These are phyloP conservation scores for Rhagium mordax DNA, from an alignment of 2,888 invertebrate genomes.

Conservation along the genomic window DNA sequence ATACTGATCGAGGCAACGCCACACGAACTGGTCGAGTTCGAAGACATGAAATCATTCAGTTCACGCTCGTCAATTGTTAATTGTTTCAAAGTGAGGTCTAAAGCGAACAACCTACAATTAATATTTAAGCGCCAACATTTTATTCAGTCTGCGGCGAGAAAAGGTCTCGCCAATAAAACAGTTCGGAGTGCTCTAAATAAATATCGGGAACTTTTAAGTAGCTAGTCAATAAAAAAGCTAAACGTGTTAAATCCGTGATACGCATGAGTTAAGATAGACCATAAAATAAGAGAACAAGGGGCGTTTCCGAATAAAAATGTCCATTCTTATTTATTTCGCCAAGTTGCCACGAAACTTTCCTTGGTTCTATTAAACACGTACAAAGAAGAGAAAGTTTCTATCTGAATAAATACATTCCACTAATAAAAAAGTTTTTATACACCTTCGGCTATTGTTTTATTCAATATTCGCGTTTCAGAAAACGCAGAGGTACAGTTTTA, in stretches of 20 bases:
- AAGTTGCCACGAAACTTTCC: slow-evolving; percentile 39
- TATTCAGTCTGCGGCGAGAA: not conserved
- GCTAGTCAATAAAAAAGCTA: slow-evolving; percentile 24
- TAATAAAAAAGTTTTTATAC: slow-evolving; percentile 42
- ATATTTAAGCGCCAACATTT: not conserved
- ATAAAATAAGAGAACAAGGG: slow-evolving; percentile 45
- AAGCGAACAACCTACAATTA: too few species aligned
- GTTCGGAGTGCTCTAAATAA: not conserved
- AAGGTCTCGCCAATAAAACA: not conserved
- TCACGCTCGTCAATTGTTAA: too few species aligned
- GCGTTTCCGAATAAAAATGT: slow-evolving; percentile 45
- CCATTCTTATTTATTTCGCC: slow-evolving; percentile 49
- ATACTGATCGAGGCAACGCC: too few species aligned
- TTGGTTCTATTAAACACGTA: slow-evolving; percentile 50
- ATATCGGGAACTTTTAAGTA: slow-evolving; percentile 15
- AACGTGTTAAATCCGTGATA: slow-evolving; percentile 45
- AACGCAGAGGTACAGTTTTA: slow-evolving; percentile 38
- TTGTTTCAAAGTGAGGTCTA: too few species aligned
- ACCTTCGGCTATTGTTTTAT: slow-evolving; percentile 46
- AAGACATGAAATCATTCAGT: too few species aligned
- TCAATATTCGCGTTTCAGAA: slow-evolving; percentile 41
- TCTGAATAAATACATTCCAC: slow-evolving; percentile 45
- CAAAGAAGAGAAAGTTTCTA: slow-evolving; percentile 46
- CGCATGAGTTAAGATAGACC: slow-evolving; percentile 47
- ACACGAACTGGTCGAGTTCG: too few species aligned